A percentile compares a stretch with the other conserved stretches of the same genome.
Conservation (phyloP, 1,140 invertebrate species). For the Gryon sp. region DNA sequence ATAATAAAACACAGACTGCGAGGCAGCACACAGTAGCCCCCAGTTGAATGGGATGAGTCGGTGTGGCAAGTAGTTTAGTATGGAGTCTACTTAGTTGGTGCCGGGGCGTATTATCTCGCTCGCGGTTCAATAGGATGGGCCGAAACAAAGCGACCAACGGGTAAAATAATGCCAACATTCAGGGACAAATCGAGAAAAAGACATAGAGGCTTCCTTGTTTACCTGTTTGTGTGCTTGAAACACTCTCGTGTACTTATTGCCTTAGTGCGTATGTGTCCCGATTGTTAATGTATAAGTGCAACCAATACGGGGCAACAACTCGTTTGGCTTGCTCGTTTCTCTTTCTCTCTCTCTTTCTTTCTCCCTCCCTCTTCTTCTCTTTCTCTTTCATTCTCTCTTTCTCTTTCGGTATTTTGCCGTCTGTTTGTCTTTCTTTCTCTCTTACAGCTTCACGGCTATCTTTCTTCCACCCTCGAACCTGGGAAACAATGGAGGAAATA, state of each 20-base stretch:
- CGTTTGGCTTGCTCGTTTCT: constrained; percentile 26
- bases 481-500: constrained; percentile 76
- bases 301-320: constrained; percentile 31
- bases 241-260: constrained; percentile 38
- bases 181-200: constrained; percentile 72
- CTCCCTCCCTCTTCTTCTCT: not conserved
- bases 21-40: constrained; percentile 1
- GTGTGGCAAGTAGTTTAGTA: constrained; percentile 70
- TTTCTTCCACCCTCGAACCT: constrained; percentile 51
- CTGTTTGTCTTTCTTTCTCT: not conserved
- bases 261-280: constrained; percentile 52
- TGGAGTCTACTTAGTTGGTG: constrained; percentile 68
- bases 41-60: constrained; percentile 7
- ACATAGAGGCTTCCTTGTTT: constrained; percentile 65
- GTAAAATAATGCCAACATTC: constrained; percentile 76
- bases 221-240: constrained; percentile 50
- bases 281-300: constrained; percentile 60
- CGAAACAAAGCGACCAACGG: constrained; percentile 74
- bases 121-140: constrained; percentile 74
- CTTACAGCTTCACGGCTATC: not conserved
- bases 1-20: constrained; percentile 46
- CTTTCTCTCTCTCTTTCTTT: not conserved
- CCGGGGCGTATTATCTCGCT: constrained; percentile 72
- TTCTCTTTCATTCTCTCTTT: not conserved
- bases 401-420: no score